A percentile compares a stretch with the other conserved stretches of the same genome.
phyloP scores from a whole-genome alignment of 2,797 vertebrate genomes.

The Vultur gryphus region DNA sequence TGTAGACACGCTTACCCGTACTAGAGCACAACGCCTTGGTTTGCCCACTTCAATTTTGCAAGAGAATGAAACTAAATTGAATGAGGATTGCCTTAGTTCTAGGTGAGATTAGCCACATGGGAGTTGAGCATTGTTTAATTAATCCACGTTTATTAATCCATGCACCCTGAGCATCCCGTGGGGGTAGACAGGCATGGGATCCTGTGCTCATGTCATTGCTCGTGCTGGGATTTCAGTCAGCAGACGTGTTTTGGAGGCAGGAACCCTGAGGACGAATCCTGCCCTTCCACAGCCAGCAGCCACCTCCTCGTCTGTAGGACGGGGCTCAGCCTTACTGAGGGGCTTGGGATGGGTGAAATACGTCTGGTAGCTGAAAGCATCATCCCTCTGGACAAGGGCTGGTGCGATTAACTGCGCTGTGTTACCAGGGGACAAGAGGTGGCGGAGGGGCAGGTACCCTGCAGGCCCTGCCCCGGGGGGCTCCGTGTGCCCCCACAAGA shows the following conservation, averaged over 20 bases:
- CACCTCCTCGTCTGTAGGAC: not conserved
- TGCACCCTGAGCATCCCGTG: not conserved
- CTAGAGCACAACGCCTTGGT: not conserved
- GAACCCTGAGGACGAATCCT: not conserved
- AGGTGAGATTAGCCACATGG: not conserved
- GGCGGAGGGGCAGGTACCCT: not conserved
- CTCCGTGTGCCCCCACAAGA: not conserved
- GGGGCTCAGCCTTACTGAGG: not conserved
- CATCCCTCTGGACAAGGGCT: not conserved
- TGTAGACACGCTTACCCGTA: accelerated
- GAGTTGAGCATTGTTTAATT: constrained; percentile 19
- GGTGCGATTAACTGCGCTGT: not conserved
- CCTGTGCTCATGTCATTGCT: not conserved
- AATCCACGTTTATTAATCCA: not conserved
- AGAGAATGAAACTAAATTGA: not conserved
- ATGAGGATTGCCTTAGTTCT: not conserved
- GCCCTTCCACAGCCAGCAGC: not conserved
- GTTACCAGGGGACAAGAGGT: not conserved
- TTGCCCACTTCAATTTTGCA: not conserved
- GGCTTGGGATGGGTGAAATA: not conserved
- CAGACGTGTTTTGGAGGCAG: not conserved
- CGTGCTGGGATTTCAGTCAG: not conserved
- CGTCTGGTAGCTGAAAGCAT: not conserved
- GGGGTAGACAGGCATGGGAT: not conserved
- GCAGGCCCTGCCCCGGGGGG: not conserved